These are phyloP conservation scores for Campoplex nolae DNA, from an alignment of 2,888 invertebrate genomes.

Conservation along the genomic window DNA sequence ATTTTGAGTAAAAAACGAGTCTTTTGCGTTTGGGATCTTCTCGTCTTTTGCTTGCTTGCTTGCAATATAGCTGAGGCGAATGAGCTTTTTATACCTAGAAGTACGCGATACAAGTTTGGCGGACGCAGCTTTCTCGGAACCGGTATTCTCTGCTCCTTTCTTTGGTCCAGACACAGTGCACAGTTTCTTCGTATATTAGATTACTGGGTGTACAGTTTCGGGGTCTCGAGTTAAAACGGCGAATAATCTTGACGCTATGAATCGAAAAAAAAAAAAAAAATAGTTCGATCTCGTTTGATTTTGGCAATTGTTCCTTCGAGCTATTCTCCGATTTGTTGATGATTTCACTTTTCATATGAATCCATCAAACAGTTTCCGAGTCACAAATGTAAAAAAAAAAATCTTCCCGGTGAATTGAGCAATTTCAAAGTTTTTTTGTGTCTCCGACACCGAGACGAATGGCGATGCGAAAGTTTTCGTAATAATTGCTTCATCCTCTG, in stretches of 20 bases:
- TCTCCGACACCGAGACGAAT: too few species aligned
- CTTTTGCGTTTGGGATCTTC: not conserved
- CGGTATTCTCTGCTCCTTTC: not conserved
- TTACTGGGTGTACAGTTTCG: not conserved
- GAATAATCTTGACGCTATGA: not conserved
- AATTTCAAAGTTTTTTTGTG: too few species aligned
- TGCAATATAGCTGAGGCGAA: not conserved
- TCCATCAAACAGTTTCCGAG: too few species aligned
- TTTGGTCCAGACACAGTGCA: not conserved
- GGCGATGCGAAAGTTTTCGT: not conserved
- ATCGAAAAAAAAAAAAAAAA: not conserved
- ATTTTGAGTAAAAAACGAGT: not conserved
- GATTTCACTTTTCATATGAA: too few species aligned
- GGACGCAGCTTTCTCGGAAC: slow-evolving; percentile 13
- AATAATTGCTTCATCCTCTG: not conserved
- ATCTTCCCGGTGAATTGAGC: too few species aligned
- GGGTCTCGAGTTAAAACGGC: not conserved
- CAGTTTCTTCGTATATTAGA: slow-evolving; percentile 7
- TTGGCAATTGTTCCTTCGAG: too few species aligned
- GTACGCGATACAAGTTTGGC: not conserved
- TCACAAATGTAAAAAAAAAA: too few species aligned
- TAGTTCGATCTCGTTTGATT: too few species aligned
- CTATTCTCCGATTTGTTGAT: too few species aligned
- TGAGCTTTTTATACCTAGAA: not conserved
- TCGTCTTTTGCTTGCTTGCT: not conserved